Conservation (phyloP, 2,888 invertebrate genomes). For the Plusia festucae region DNA sequence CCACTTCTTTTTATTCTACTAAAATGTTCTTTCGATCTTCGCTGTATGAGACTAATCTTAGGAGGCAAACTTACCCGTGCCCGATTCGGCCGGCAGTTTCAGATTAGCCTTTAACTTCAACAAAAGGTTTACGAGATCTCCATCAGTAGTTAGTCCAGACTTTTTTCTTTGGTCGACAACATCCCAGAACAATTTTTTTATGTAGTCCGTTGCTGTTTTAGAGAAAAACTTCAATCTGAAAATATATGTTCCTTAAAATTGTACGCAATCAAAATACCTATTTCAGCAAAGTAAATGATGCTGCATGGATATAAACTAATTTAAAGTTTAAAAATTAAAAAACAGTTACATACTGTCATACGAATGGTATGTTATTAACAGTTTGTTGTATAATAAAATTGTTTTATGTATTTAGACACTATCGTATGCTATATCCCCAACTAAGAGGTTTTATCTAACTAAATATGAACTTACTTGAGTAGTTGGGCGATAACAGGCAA, state of each 20-base stretch:
- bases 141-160: conserved; percentile 59
- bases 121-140: conserved; percentile 77
- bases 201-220: conserved; percentile 69
- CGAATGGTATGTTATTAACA: not conserved
- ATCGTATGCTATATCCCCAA: too few relatives aligned
- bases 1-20: too few relatives aligned
- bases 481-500: conserved; percentile 71
- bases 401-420: too few relatives aligned
- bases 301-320: not conserved
- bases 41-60: not conserved
- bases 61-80: conserved; percentile 61
- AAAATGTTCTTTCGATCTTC: not conserved
- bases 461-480: conserved; percentile 62
- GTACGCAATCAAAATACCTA: too few relatives aligned
- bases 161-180: conserved; percentile 71
- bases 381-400: not conserved
- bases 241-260: conserved; percentile 22
- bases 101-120: conserved; percentile 74
- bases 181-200: conserved; percentile 73
- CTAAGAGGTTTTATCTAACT: too few relatives aligned
- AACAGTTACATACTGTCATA: too few relatives aligned
- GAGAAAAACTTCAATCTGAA: conserved; percentile 78
- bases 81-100: conserved; percentile 70
- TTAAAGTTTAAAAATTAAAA: too few relatives aligned
- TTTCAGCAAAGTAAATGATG: too few relatives aligned